Evolutionary conservation across 2,888 invertebrate genomes (phyloP).

Genomic region (Rhogogaster chlorosoma): DNA sequence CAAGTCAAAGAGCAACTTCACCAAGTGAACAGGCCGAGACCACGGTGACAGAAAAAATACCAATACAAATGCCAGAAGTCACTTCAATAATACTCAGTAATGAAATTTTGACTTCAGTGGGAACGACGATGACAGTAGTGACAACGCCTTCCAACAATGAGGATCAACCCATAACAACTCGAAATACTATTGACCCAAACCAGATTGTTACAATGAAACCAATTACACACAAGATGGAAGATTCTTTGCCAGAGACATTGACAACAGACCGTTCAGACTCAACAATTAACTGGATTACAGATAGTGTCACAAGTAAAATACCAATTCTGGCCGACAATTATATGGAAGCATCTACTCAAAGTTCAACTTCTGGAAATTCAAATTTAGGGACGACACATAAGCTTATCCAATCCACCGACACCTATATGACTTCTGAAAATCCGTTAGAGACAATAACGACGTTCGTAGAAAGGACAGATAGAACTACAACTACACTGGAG

Average conservation of each 20-base stretch:
- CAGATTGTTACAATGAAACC: not conserved
- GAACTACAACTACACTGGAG: not conserved
- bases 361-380: not conserved
- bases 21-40: slow-evolving; percentile 7
- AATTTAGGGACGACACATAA: not conserved
- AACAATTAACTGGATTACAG: not conserved
- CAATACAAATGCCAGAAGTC: slow-evolving; percentile 43
- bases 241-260: not conserved
- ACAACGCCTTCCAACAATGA: slow-evolving; percentile 10
- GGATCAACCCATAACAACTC: slow-evolving; percentile 10
- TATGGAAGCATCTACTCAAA: slow-evolving; percentile 5
- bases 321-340: not conserved
- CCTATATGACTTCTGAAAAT: not conserved
- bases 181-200: slow-evolving; percentile 13
- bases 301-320: not conserved
- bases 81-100: not conserved
- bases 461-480: not conserved
- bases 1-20: slow-evolving; percentile 16
- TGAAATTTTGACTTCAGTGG: slow-evolving; percentile 39
- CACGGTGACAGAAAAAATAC: not conserved
- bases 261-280: not conserved
- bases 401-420: not conserved
- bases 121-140: slow-evolving; percentile 22
- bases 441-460: not conserved
- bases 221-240: slow-evolving; percentile 6